phyloP scores from a whole-genome alignment of 2,113 vertebrate species.

The Lucifuga dentata region DNA sequence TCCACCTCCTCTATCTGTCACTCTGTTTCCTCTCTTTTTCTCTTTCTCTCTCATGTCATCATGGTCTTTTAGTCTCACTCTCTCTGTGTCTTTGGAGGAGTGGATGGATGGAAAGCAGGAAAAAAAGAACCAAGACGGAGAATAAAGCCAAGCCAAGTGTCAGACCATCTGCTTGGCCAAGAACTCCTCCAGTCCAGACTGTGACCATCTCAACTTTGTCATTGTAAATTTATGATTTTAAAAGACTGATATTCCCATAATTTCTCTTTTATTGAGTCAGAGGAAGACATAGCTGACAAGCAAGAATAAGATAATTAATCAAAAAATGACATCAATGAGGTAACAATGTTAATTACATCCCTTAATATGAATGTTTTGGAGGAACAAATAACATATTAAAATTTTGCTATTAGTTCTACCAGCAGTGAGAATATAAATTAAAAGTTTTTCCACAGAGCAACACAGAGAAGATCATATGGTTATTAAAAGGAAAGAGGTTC shows the following conservation, averaged over 20 bases:
- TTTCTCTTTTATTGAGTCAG: not conserved
- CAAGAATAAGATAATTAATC: constrained; percentile 20
- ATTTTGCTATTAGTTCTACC: too few relatives aligned
- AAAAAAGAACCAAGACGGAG: constrained; percentile 37
- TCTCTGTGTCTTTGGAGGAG: constrained; percentile 8
- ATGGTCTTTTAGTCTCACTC: constrained; percentile 21
- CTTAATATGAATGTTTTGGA: too few relatives aligned
- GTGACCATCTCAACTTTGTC: constrained; percentile 43
- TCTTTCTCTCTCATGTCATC: constrained; percentile 16
- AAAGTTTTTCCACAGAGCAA: too few relatives aligned
- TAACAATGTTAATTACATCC: too few relatives aligned
- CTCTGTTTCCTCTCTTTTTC: constrained; percentile 5
- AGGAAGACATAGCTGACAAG: not conserved
- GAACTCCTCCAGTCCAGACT: constrained; percentile 42
- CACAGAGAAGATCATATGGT: too few relatives aligned
- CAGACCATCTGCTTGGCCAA: constrained; percentile 54
- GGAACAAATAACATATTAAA: too few relatives aligned
- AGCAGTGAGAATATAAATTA: too few relatives aligned
- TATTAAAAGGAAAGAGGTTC: not conserved
- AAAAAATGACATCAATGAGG: constrained; percentile 6
- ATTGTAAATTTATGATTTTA: not conserved
- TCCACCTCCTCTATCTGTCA: constrained; percentile 8
- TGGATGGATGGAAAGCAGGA: constrained; percentile 13
- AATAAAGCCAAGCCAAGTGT: constrained; percentile 25
- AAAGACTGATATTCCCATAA: constrained; percentile 15